phyloP scores from a whole-genome alignment of 2,888 invertebrate species.

The Philopedon plagiatum region DNA sequence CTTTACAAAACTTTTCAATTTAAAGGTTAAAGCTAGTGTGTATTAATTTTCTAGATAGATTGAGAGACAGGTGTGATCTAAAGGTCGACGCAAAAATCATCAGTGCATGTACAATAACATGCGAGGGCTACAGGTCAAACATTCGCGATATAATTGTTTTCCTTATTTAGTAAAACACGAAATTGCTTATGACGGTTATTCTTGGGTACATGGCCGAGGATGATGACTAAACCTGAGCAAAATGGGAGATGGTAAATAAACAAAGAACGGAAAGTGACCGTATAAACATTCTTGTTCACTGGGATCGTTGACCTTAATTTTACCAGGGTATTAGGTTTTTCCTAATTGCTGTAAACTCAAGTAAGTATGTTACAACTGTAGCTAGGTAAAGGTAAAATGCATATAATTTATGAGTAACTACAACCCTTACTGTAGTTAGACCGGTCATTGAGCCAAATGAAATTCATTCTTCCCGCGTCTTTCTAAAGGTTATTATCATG shows the following conservation, averaged over 20 bases:
- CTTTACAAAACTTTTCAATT: neutral
- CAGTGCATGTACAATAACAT: conserved; percentile 16
- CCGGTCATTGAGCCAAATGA: no score
- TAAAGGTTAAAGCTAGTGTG: conserved; percentile 2
- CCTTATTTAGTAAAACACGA: conserved; percentile 29
- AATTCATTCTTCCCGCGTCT: no score
- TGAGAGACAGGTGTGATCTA: conserved; percentile 28
- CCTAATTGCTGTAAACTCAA: neutral
- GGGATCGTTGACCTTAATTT: conserved; percentile 10
- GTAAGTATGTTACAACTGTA: no score
- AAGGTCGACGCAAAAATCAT: conserved; percentile 14
- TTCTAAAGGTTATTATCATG: no score
- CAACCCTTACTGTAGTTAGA: no score
- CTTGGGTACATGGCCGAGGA: neutral
- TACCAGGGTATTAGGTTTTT: neutral
- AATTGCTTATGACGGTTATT: conserved; percentile 1
- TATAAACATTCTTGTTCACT: neutral
- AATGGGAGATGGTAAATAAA: conserved; percentile 3
- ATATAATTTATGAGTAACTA: no score
- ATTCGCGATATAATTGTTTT: conserved; percentile 26
- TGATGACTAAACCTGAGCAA: conserved; percentile 1
- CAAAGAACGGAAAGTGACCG: conserved; percentile 3
- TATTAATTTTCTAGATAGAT: neutral
- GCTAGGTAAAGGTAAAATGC: no score
- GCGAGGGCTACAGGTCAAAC: conserved; percentile 17